Evolutionary conservation across 2,113 vertebrate species (phyloP), one percentile per base, ranked within the genome.

Genomic region (Oreochromis spilurus): DNA sequence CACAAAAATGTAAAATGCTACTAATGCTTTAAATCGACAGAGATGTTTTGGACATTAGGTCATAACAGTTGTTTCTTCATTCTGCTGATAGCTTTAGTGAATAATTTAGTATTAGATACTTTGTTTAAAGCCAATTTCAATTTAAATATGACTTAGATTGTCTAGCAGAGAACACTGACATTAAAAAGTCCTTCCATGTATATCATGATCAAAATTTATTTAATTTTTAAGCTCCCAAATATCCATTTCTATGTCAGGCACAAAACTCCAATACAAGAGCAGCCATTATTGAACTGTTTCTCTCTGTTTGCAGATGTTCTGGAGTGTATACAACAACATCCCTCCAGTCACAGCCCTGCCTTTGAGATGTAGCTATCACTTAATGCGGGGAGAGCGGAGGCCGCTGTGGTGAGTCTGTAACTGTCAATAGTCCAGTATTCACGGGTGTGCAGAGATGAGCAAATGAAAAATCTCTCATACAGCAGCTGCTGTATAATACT

Each of bases 301-400:
- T 34, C 38, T 78, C 5, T 79, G 34, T 84, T 45, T 60, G n/a
- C 87, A 99, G 99, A 97, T 96, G 94, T 99, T 99, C 95, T 99
- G 98, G 99, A 97, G 98, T 82, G 98, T 99, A n/a, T 99, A 98
- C 96, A 99, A 99, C 96, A 99, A 99, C 92, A 99, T 99, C 92
- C 97, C 98, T 81, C 93, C 97, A 0, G 98, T 98, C 94, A 96
- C 97, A 43, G 94, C 93, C 34, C 94, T 99, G 93, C 97, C 98
- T 85, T 85, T 98, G 93, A 96, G 97, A 92, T 98, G 97, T 43
- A 98, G 98, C 94, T 99, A 98, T 93, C 98, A 99, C 90, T 95
- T 99, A 95, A 99, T 99, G 98, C 94, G 97, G 12, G 98, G 98
- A 88, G 98, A 98, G 86, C 96, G 98, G 55, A 96, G 97, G 85